Conservation (phyloP, 2,113 vertebrate genomes). For the Catagonus wagneri region DNA sequence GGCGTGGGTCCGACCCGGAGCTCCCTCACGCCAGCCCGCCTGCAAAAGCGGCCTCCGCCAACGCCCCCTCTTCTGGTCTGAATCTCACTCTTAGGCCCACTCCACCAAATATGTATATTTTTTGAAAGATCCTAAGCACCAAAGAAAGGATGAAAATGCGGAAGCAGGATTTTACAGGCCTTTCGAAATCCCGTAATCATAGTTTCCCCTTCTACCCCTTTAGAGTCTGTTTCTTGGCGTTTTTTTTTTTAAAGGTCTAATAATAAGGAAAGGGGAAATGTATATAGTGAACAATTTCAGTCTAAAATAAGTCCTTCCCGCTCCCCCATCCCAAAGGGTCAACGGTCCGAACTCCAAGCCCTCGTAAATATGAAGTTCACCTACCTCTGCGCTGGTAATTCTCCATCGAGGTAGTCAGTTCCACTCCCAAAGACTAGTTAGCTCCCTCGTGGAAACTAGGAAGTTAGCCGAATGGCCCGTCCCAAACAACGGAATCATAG, state of each 20-base stretch:
- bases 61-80: not conserved
- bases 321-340: not conserved
- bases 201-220: not conserved
- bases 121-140: not conserved
- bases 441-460: constrained; percentile 54
- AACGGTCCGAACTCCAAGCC: not conserved
- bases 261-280: constrained; percentile 15
- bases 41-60: not conserved
- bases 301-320: not conserved
- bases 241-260: not conserved
- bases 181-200: not conserved
- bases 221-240: not conserved
- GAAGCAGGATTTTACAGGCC: constrained; percentile 58
- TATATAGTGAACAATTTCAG: not conserved
- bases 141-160: constrained; percentile 1
- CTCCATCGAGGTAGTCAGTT: constrained; percentile 26
- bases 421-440: constrained; percentile 18
- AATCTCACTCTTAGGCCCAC: not conserved
- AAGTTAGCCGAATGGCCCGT: constrained; percentile 65
- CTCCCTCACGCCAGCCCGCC: not conserved
- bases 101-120: not conserved
- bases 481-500: constrained; percentile 54
- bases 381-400: constrained; percentile 36
- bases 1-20: not conserved
- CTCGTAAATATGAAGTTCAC: not conserved